Evolutionary conservation across 2,113 vertebrate species (phyloP).

Genomic region (Phrynosoma blainvillii): DNA sequence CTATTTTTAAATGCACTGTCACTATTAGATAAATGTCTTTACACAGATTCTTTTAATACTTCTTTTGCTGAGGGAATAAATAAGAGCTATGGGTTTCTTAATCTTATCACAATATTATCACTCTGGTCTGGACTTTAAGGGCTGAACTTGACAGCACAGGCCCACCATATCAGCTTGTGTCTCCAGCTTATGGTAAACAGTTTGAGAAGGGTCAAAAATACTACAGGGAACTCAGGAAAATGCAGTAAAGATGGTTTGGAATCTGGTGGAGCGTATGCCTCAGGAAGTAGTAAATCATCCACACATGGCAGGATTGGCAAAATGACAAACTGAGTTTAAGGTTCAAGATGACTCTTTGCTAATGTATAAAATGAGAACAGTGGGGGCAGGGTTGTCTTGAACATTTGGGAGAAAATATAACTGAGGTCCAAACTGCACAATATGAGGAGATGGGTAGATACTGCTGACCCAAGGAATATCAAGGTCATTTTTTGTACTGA

Average conservation of each 20-base stretch:
- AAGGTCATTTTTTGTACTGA: neutral
- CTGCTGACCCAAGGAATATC: neutral
- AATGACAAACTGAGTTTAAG: neutral
- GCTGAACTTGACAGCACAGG: neutral
- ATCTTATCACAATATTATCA: neutral
- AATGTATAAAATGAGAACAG: neutral
- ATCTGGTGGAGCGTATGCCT: neutral
- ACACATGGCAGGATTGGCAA: slow-evolving; percentile 3
- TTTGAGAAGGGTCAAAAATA: neutral
- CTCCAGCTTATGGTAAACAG: neutral
- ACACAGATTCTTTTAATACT: neutral
- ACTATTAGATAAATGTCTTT: neutral
- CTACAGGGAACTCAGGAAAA: neutral
- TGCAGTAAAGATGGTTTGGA: neutral
- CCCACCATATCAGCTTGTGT: neutral
- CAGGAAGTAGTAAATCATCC: slow-evolving; percentile 19
- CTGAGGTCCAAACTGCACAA: neutral
- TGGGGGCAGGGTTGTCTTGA: neutral
- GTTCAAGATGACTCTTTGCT: neutral
- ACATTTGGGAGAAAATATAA: neutral
- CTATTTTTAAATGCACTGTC: neutral
- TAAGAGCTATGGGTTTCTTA: neutral
- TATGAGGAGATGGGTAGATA: neutral
- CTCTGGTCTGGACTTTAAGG: neutral
- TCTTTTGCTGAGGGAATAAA: neutral